Evolutionary conservation across 2,888 invertebrate genomes (phyloP), one percentile per base, ranked within the genome.

Genomic region (Exocentrus adspersus): DNA sequence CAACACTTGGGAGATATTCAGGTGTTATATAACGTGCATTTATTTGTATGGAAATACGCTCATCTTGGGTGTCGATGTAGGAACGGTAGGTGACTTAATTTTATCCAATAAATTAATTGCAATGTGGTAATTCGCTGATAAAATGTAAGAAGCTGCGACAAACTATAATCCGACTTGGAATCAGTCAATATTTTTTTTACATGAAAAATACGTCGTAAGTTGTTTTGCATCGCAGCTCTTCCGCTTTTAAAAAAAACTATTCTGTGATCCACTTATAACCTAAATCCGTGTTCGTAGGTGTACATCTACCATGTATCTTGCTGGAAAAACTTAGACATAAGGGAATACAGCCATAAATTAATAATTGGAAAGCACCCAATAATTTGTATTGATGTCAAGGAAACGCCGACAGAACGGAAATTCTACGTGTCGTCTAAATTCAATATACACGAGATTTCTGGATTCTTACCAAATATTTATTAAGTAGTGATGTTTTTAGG

Each of bases 21-120:
- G 73, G 12, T 77, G 79, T 16, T 77, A 76, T 37, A 81, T 83
- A 30, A 80, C 81, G 3, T 81, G 81, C 67, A 79, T 82, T 71
- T 81, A 73, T 68, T 65, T 82, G 2, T 82, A 82, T 72, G 82
- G 82, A 14, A 82, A 81, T 62, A 82, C 81, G 9, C 75, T 83
- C 56, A 71, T 82, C 16, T 65, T 83, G 19, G 82, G 81, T 32
- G 78, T 79, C 20, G 79, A 79, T 70, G 72, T 73, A 30, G 82
- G 82, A 64, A 75, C 71, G 63, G 81, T 82, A 74, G 76, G 80
- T 77, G 60, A 19, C 43, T 5, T 42, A 9, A 21, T 43, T 61
- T 54, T 60, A 24, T 37, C 58, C 43, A 12, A 32, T 10, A 9
- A 37, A 9, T 37, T 37, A 12, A 5, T 10, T 9, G 12, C 3